Evolutionary conservation across 2,113 vertebrate genomes (phyloP).

Genomic region (Coreoperca whiteheadi): DNA sequence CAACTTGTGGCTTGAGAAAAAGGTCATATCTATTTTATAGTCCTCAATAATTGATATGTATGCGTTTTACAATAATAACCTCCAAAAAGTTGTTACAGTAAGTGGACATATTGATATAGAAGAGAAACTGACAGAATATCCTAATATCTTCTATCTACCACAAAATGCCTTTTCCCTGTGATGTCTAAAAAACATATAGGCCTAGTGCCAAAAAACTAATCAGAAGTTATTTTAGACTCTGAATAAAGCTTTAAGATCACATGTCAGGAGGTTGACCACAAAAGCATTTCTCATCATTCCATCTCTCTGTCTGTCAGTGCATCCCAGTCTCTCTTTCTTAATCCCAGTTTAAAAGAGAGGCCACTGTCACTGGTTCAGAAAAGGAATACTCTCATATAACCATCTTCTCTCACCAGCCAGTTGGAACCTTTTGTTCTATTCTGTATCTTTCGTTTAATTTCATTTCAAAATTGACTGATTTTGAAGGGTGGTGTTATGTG

Average conservation of each 20-base stretch:
- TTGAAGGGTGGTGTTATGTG: slow-evolving; percentile 63
- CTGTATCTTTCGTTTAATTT: slow-evolving; percentile 69
- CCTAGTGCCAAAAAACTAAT: background rate
- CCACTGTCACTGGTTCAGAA: slow-evolving; percentile 24
- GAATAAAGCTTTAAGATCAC: background rate
- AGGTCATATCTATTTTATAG: background rate
- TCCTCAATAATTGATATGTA: background rate
- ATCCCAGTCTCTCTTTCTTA: slow-evolving; percentile 16
- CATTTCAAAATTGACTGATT: slow-evolving; percentile 73
- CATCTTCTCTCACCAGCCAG: slow-evolving; percentile 39
- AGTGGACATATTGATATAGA: background rate
- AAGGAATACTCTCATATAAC: slow-evolving; percentile 33
- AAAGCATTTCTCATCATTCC: background rate
- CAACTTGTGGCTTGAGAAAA: background rate
- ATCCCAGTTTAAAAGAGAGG: slow-evolving; percentile 25
- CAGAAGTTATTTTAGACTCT: background rate
- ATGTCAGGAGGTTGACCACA: background rate
- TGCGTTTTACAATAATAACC: background rate
- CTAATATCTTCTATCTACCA: background rate
- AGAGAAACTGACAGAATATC: background rate
- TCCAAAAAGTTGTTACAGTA: background rate
- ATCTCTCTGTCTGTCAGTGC: background rate
- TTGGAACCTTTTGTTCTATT: slow-evolving; percentile 61
- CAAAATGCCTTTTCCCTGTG: background rate
- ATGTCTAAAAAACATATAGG: background rate